Evolutionary conservation across 2,888 invertebrate species (phyloP).

Genomic region (Leptinotarsa tumamoca): DNA sequence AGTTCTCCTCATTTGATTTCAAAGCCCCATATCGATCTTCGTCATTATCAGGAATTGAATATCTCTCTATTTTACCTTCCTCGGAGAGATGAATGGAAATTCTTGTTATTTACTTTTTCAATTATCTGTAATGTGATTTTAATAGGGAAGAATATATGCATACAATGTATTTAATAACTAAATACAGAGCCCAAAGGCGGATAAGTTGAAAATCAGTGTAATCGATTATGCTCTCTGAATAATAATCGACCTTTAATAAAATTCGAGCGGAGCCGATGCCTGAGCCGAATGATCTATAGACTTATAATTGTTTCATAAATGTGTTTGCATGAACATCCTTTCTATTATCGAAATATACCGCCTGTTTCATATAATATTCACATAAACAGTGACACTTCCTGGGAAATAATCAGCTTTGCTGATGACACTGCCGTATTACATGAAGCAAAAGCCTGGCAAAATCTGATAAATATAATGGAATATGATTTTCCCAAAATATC

Average conservation of each 20-base stretch:
- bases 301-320: conserved; percentile 41
- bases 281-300: conserved; percentile 40
- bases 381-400: too few relatives aligned
- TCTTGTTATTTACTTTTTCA: conserved; percentile 43
- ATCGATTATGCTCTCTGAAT: conserved; percentile 45
- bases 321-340: conserved; percentile 19
- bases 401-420: too few relatives aligned
- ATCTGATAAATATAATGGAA: too few relatives aligned
- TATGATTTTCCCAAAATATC: too few relatives aligned
- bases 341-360: neutral
- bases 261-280: conserved; percentile 41
- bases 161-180: conserved; percentile 45
- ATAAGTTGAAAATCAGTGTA: conserved; percentile 48
- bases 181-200: conserved; percentile 43
- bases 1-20: too few relatives aligned
- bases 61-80: conserved; percentile 33
- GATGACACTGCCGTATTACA: too few relatives aligned
- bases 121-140: conserved; percentile 45
- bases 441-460: too few relatives aligned
- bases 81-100: conserved; percentile 38
- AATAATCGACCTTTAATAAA: conserved; percentile 47
- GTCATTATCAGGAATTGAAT: conserved; percentile 35
- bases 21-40: conserved; percentile 8
- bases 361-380: too few relatives aligned
- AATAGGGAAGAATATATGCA: conserved; percentile 46